Percentiles rank a stretch among this genome's conserved stretches.
phyloP scores from a whole-genome alignment of 2,888 invertebrate genomes.

The Himalopsyche tibetana region DNA sequence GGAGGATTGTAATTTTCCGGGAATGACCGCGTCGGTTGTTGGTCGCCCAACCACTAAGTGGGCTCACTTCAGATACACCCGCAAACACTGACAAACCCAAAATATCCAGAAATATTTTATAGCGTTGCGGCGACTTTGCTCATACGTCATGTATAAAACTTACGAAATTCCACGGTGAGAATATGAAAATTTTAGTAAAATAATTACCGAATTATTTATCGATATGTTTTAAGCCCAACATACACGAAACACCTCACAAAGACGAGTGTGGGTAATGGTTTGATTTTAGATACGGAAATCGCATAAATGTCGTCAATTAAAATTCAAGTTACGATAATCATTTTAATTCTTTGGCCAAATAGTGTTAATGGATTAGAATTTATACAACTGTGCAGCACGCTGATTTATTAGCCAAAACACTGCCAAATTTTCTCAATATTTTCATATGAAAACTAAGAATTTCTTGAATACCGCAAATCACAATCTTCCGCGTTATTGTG shows the following conservation, averaged over 20 bases:
- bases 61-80: conserved; percentile 49
- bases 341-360: conserved; percentile 9
- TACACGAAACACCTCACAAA: neutral
- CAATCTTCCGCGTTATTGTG: no score
- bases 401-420: conserved; percentile 13
- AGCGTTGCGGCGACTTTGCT: conserved; percentile 57
- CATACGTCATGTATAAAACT: conserved; percentile 56
- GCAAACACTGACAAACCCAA: conserved; percentile 57
- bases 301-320: conserved; percentile 14
- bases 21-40: conserved; percentile 48
- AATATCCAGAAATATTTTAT: conserved; percentile 62
- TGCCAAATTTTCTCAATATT: conserved; percentile 24
- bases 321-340: neutral
- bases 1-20: conserved; percentile 2
- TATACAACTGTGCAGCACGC: neutral
- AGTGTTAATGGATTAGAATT: conserved; percentile 9
- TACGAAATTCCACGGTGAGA: no score
- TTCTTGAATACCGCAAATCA: no score
- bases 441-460: no score
- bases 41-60: conserved; percentile 61
- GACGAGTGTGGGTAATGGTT: neutral
- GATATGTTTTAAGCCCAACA: neutral
- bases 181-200: no score
- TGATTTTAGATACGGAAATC: conserved; percentile 12
- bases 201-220: conserved; percentile 9